Conservation (phyloP, 2,797 vertebrate genomes). For the Clarias pachynema region DNA sequence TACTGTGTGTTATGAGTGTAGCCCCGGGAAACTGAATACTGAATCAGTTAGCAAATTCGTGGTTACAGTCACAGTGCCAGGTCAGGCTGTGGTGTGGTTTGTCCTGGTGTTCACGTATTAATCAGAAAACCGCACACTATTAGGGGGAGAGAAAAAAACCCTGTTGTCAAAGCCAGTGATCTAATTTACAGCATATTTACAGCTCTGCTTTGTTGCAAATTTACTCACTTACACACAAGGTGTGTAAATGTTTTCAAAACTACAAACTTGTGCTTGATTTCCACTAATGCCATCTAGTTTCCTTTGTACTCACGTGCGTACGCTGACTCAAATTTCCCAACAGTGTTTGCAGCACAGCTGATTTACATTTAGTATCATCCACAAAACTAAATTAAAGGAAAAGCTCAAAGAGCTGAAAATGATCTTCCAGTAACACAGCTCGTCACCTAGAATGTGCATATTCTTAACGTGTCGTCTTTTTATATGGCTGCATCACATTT, state of each 20-base stretch:
- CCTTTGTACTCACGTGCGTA: not conserved
- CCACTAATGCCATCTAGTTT: too few relatives aligned
- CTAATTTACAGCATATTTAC: not conserved
- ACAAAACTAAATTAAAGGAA: not conserved
- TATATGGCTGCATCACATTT: not conserved
- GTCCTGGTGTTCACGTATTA: not conserved
- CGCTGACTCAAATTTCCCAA: not conserved
- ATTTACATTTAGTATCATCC: not conserved
- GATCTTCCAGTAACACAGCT: not conserved
- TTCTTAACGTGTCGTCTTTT: not conserved
- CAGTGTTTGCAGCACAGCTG: not conserved
- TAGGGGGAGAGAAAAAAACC: not conserved
- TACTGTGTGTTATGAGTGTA: not conserved
- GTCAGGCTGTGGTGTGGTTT: not conserved
- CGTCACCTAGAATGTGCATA: too few relatives aligned
- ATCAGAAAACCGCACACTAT: conserved; percentile 4
- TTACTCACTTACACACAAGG: not conserved
- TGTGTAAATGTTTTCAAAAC: not conserved
- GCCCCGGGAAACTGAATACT: not conserved
- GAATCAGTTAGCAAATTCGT: not conserved
- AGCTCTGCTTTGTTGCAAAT: too few relatives aligned
- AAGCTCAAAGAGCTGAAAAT: not conserved
- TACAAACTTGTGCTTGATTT: not conserved
- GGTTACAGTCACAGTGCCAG: not conserved
- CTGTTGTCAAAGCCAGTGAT: not conserved